Evolutionary conservation across 2,888 invertebrate species (phyloP).

Genomic region (Girardia tigrina): DNA sequence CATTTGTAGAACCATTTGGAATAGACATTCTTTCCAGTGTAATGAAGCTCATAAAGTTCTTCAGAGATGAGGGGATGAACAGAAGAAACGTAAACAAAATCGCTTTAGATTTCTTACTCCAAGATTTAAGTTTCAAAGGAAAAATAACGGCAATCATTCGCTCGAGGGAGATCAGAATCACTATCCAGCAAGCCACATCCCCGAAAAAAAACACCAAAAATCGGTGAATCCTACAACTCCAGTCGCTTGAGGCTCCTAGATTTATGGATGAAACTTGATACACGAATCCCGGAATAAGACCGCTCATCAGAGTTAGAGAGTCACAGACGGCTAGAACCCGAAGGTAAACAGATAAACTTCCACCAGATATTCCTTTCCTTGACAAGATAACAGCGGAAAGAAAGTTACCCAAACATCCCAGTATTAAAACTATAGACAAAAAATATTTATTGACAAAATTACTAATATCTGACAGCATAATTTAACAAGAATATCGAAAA

Average conservation of each 20-base stretch:
- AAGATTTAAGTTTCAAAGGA: constrained; percentile 17
- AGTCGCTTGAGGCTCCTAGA: not conserved
- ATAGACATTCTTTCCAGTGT: not conserved
- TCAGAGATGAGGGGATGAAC: not conserved
- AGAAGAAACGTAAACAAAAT: not conserved
- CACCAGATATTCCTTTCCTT: not conserved
- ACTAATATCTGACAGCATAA: not conserved
- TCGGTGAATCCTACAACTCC: constrained; percentile 17
- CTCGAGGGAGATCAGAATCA: constrained; percentile 21
- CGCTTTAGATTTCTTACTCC: not conserved
- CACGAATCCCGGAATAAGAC: constrained; percentile 3
- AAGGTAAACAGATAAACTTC: constrained; percentile 27
- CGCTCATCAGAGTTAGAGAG: not conserved
- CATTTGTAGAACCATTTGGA: not conserved
- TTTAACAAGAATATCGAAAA: too few relatives aligned
- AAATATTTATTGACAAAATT: not conserved
- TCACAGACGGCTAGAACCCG: constrained; percentile 26
- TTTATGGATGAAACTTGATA: not conserved
- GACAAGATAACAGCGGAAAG: constrained; percentile 3
- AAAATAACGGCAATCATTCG: constrained; percentile 25
- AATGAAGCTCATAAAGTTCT: constrained; percentile 24
- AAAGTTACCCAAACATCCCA: not conserved
- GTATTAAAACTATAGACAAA: not conserved
- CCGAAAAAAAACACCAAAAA: constrained; percentile 24
- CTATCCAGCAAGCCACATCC: constrained; percentile 27